Conservation (phyloP, 2,888 invertebrate species). For the Xanthostigma xanthostigma region DNA sequence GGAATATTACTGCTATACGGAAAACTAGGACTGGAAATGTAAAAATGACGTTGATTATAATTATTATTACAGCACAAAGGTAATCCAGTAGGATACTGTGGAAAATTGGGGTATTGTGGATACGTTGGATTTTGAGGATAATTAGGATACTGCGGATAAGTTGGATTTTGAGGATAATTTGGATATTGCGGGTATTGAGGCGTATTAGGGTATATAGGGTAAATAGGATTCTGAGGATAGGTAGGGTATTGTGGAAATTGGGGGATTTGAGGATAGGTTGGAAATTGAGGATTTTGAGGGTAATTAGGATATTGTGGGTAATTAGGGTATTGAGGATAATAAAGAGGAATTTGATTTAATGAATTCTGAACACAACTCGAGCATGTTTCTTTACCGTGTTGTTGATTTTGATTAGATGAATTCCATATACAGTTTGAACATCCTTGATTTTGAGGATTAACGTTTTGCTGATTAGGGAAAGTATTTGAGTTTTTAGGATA, state of each 20-base stretch:
- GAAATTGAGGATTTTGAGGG: not conserved
- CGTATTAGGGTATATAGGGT: not conserved
- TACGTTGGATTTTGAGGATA: not conserved
- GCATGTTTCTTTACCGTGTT: not conserved
- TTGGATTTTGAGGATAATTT: not conserved
- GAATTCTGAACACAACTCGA: not conserved
- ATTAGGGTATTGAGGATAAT: not conserved
- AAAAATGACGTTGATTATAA: constrained; percentile 31
- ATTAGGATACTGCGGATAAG: not conserved
- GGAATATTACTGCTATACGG: constrained; percentile 28
- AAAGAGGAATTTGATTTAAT: not conserved
- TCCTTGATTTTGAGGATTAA: too few species aligned
- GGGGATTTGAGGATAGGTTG: not conserved
- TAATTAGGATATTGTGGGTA: not conserved
- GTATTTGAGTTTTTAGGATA: too few species aligned
- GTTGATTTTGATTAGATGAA: not conserved
- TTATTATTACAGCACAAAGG: constrained; percentile 27
- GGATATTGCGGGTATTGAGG: not conserved
- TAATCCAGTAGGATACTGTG: constrained; percentile 2
- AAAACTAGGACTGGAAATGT: constrained; percentile 40
- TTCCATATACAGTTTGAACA: not conserved
- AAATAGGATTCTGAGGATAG: not conserved
- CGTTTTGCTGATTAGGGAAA: too few species aligned
- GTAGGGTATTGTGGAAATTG: too few species aligned
- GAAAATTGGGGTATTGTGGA: not conserved